These are phyloP conservation scores for Heliconius ethilla DNA, from an alignment of 2,888 invertebrate species.

Conservation along the genomic window DNA sequence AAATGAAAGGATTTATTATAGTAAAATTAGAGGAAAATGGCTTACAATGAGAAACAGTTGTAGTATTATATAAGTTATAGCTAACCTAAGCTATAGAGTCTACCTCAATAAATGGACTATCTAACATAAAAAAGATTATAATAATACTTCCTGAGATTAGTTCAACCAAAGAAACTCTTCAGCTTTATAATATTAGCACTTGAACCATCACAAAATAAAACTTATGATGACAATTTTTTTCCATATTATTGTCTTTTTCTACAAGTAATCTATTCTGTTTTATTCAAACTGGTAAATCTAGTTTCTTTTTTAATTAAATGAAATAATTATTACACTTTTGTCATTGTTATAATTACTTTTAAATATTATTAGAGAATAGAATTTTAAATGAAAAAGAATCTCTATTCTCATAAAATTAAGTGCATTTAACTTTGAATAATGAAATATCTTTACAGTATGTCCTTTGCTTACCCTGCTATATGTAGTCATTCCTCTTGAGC, in stretches of 20 bases:
- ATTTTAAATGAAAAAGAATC: too few species aligned
- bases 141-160: neutral
- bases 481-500: too few species aligned
- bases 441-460: too few species aligned
- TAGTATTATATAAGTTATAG: neutral
- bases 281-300: slow-evolving; percentile 1
- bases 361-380: too few species aligned
- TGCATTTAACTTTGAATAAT: too few species aligned
- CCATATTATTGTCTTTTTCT: slow-evolving; percentile 11
- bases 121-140: neutral
- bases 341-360: neutral
- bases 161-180: neutral
- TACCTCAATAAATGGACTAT: neutral
- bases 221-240: neutral
- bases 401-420: too few species aligned
- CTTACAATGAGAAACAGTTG: neutral
- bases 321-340: neutral
- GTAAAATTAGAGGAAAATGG: neutral
- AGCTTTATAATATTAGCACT: neutral
- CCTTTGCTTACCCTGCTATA: too few species aligned
- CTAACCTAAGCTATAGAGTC: neutral
- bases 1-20: neutral
- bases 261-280: neutral
- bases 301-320: slow-evolving; percentile 5
- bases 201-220: neutral